Conservation (phyloP, 2,113 vertebrate genomes). For the Phaethon lepturus region DNA sequence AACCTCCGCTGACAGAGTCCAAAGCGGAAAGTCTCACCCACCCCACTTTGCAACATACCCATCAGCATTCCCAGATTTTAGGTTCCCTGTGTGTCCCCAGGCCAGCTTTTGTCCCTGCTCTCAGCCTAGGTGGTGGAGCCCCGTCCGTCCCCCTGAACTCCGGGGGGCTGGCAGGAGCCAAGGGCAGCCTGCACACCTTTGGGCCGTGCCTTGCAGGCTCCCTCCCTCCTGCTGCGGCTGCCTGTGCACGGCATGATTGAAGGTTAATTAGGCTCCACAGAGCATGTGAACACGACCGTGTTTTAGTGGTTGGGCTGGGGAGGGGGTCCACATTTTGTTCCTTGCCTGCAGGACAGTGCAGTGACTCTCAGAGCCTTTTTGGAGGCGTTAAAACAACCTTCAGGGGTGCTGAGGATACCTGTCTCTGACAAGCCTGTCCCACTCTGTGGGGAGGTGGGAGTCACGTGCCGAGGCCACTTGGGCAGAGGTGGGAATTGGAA, state of each 20-base stretch:
- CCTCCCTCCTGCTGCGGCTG: not conserved
- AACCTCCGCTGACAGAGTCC: accelerated
- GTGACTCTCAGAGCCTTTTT: not conserved
- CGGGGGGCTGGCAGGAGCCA: not conserved
- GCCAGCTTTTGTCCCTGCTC: not conserved
- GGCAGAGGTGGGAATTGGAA: not conserved
- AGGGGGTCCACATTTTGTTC: not conserved
- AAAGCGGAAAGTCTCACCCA: not conserved
- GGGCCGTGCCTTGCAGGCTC: not conserved
- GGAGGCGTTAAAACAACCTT: not conserved
- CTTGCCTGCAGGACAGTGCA: not conserved
- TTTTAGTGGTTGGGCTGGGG: not conserved
- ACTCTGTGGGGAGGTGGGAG: not conserved
- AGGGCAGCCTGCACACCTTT: accelerated
- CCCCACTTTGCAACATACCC: accelerated
- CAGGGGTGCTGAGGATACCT: not conserved
- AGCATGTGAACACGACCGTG: not conserved
- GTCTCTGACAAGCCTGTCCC: not conserved
- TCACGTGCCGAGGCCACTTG: accelerated
- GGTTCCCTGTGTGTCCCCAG: accelerated
- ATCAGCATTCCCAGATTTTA: not conserved
- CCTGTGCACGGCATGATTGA: not conserved
- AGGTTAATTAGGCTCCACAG: not conserved
- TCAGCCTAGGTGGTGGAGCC: not conserved
- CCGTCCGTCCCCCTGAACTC: too few species aligned